These are phyloP conservation scores for Hapalemur alaotrensis DNA, from an alignment of 2,797 vertebrate genomes.

Conservation along the genomic window DNA sequence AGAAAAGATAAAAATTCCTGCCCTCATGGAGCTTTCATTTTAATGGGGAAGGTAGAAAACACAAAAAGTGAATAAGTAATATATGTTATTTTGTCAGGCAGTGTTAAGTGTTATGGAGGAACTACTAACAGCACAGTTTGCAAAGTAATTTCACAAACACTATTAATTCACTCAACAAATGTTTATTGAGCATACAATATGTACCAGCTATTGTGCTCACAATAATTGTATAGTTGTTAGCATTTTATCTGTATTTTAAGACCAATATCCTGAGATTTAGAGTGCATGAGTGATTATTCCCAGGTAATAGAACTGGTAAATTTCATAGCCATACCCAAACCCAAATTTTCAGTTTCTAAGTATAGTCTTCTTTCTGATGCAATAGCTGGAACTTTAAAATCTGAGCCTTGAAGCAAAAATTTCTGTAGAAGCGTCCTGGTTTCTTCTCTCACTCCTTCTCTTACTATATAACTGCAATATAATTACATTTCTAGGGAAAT, in stretches of 20 bases:
- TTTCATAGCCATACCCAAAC: neutral
- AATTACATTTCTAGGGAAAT: slow-evolving; percentile 7
- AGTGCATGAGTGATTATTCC: neutral
- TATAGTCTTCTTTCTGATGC: neutral
- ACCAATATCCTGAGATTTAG: neutral
- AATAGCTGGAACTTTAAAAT: neutral
- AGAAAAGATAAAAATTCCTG: neutral
- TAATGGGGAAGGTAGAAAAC: neutral
- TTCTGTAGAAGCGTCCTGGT: neutral
- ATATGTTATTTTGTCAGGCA: neutral
- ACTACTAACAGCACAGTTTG: neutral
- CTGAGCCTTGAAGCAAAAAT: neutral
- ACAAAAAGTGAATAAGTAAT: neutral
- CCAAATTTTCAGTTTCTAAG: neutral
- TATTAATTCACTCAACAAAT: neutral
- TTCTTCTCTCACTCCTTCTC: neutral
- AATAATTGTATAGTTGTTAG: neutral
- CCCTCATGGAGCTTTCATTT: neutral
- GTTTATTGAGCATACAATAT: neutral
- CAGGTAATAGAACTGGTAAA: neutral
- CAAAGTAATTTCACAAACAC: neutral
- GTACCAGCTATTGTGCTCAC: neutral
- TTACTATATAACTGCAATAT: neutral
- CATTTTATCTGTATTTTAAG: neutral
- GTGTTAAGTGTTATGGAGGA: neutral